phyloP scores from a whole-genome alignment of 2,888 invertebrate species.

The Rhodophaea formosa region DNA sequence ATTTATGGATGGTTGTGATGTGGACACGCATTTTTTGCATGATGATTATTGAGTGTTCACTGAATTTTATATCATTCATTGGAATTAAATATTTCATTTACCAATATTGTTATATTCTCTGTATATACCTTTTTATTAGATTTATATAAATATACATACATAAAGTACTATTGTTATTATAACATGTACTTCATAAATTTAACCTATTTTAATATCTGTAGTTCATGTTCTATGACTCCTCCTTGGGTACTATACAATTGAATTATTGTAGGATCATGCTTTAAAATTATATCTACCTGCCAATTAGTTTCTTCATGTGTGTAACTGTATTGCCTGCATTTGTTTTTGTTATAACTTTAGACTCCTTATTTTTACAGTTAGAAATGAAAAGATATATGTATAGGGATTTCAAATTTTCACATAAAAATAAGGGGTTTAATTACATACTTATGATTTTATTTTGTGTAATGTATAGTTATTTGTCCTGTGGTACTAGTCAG shows the following conservation, averaged over 20 bases:
- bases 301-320: not conserved
- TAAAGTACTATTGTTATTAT: not conserved
- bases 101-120: not conserved
- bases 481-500: constrained; percentile 52
- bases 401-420: not conserved
- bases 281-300: not conserved
- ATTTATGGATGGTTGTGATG: constrained; percentile 75
- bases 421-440: not conserved
- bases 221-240: not conserved
- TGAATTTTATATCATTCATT: not conserved
- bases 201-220: not conserved
- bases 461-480: not conserved
- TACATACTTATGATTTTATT: not conserved
- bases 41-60: constrained; percentile 19
- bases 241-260: not conserved
- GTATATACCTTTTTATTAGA: not conserved
- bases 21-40: constrained; percentile 40
- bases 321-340: not conserved
- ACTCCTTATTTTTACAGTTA: not conserved
- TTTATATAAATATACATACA: not conserved
- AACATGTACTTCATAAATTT: not conserved
- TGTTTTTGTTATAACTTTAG: not conserved
- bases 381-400: not conserved
- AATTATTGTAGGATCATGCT: not conserved
- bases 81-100: not conserved